Percentiles rank a stretch among this genome's conserved stretches.
These are phyloP conservation scores for Ceratoteleas bidentatus DNA, from an alignment of 1,140 invertebrate species.

Conservation along the genomic window DNA sequence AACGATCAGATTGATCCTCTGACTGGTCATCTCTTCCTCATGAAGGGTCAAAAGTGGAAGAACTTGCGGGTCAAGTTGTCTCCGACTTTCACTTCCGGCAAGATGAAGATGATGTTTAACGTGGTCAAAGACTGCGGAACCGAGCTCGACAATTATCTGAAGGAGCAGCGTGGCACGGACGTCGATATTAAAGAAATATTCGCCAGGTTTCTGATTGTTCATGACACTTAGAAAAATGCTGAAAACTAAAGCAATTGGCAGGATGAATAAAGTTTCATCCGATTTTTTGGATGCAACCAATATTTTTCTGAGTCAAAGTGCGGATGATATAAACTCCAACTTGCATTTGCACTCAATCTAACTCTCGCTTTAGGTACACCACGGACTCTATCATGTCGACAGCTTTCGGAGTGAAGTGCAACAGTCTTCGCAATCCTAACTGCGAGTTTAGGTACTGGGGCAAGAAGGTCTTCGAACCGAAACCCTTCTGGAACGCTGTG, in stretches of 20 bases:
- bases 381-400: slow-evolving; percentile 71
- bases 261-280: too few relatives aligned
- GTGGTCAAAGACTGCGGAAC: slow-evolving; percentile 78
- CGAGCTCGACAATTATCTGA: slow-evolving; percentile 66
- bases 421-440: slow-evolving; percentile 69
- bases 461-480: slow-evolving; percentile 67
- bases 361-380: slow-evolving; percentile 55
- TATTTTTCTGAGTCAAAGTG: too few relatives aligned
- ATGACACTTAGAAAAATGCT: background rate
- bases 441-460: slow-evolving; percentile 70
- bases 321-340: too few relatives aligned
- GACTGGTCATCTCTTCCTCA: slow-evolving; percentile 81
- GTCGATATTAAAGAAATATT: slow-evolving; percentile 65
- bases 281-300: too few relatives aligned
- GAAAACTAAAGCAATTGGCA: too few relatives aligned
- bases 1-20: slow-evolving; percentile 82
- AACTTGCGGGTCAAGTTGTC: slow-evolving; percentile 81
- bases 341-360: slow-evolving; percentile 7
- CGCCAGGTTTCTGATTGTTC: slow-evolving; percentile 48
- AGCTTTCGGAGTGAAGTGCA: slow-evolving; percentile 71
- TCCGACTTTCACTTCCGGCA: slow-evolving; percentile 83
- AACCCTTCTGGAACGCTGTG: slow-evolving; percentile 48
- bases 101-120: slow-evolving; percentile 83
- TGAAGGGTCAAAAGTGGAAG: slow-evolving; percentile 81
- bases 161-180: background rate